phyloP scores from a whole-genome alignment of 2,113 vertebrate species.

The Ia io region DNA sequence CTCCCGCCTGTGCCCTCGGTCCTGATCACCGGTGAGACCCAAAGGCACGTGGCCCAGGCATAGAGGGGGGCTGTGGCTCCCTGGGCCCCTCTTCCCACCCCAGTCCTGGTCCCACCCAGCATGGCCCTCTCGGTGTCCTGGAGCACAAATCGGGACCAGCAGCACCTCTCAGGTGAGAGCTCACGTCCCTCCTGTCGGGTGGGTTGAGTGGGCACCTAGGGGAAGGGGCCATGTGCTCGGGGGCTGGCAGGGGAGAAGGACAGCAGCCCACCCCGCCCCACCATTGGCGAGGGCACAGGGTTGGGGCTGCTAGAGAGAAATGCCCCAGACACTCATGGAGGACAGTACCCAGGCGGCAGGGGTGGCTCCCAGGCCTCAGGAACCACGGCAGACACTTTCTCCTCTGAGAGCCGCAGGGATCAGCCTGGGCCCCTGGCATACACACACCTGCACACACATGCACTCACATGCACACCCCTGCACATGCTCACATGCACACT shows the following conservation, averaged over 20 bases:
- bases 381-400: neutral
- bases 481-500: neutral
- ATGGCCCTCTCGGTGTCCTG: accelerated
- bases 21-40: neutral
- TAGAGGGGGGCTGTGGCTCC: neutral
- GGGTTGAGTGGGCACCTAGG: neutral
- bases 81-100: neutral
- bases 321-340: neutral
- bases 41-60: neutral
- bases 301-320: neutral
- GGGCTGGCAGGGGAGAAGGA: neutral
- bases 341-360: accelerated
- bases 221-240: neutral
- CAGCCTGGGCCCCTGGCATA: neutral
- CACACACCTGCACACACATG: neutral
- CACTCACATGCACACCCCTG: neutral
- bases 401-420: neutral
- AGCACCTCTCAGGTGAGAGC: neutral
- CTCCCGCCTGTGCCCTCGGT: accelerated
- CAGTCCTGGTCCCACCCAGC: too few species aligned
- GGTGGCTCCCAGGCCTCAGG: neutral
- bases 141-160: neutral
- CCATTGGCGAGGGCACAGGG: neutral
- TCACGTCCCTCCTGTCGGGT: neutral
- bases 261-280: neutral